Evolutionary conservation across 2,113 vertebrate genomes (phyloP), one percentile per base, ranked within the genome.

Genomic region (Hyla sarda): DNA sequence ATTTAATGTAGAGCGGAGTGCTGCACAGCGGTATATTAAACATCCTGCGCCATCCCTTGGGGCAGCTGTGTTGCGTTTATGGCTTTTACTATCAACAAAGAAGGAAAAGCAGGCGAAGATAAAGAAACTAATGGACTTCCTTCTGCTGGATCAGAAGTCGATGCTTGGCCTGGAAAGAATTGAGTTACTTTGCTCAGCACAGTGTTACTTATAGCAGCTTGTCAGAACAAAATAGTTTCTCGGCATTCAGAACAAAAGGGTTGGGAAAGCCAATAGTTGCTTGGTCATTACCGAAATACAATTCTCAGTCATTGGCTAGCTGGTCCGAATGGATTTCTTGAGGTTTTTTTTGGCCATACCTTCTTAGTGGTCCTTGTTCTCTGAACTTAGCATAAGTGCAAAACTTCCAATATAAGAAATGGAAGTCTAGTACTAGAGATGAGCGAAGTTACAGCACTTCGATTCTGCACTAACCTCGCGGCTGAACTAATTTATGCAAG

Each of bases 1-100:
- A 82, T 87, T 87, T 82, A 87, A 60, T 87, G 52, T 74, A 80
- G 69, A 87, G 69, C 32, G 52, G 78, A 82, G 78, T 60, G 78
- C 67, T 48, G 78, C 85, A 82, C 85, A 82, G 67, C 25, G 69
- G 50, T 45, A 19, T 72, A 87, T 82, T 87, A 82, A 87, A 60
- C 85, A 87, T 87, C 77, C 56, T 47, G 67, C 54, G 54, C 54
- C 45, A 62, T 87, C 85, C 85, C 85, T 72, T 50, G 77, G 79
- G 85, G 69, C 67, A 17, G n/a, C 69, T 74, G 52, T 23, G 34
- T 34, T 60, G 84, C 25, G 52, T 86, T 86, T 80, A 81, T 86
- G 78, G 69, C 32, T 87, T 50, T 82, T 87, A 87, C 52, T 72
- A 87, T 73, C 62, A 80, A 58, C 85, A 87, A 58, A 62, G 54